Base-by-base conservation (phyloP, 2,888 invertebrate genomes). In the Brenthis daphne region DNA sequence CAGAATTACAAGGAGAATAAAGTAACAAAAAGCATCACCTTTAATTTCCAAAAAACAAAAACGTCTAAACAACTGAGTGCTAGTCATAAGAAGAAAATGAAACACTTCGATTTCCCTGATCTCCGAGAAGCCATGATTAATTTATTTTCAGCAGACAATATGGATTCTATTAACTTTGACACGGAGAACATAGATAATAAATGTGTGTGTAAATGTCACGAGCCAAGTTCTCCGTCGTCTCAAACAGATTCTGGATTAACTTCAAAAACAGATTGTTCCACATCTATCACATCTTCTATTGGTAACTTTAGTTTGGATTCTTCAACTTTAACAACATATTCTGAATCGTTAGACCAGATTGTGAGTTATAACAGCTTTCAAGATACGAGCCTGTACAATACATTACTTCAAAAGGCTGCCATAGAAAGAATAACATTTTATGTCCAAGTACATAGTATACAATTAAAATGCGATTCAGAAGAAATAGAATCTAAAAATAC, bases 391-490 rank as follows among this genome's bases (percentile, higher is more conserved):
- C 73, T 92, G 0, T 86, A 84, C 60, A 81, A 73, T 51, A 82
- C 83, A 0, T 37, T 92, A 1, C 81, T 90, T 0, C 89, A 91
- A 65, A 89, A 88, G 70, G 79, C 91, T 8, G 87, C 92, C 0
- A 86, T 91, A 2, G 92, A 92, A 74, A 82, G 92, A 0, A 88
- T 92, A 12, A 90, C 86, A 0, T 92, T 92, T 77, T 92, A 92
- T 12, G 84, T 92, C 0, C 89, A 90, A 85, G 92, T 88, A 0
- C 92, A 92, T 65, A 88, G 89, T 57, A 86, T 92, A 11, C 86
- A 92, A 69, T 68, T 92, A 0, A 85, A 80, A 43, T 85, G 83
- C 54, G 86, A 86, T n/a, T 68, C 37, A 43, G 37, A 0, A 37
- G 82, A 82, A 0, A 80, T 71, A 65, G 86, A 88, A 65, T 76